Conservation (phyloP, 2,888 invertebrate genomes). For the Halictus ligatus region DNA sequence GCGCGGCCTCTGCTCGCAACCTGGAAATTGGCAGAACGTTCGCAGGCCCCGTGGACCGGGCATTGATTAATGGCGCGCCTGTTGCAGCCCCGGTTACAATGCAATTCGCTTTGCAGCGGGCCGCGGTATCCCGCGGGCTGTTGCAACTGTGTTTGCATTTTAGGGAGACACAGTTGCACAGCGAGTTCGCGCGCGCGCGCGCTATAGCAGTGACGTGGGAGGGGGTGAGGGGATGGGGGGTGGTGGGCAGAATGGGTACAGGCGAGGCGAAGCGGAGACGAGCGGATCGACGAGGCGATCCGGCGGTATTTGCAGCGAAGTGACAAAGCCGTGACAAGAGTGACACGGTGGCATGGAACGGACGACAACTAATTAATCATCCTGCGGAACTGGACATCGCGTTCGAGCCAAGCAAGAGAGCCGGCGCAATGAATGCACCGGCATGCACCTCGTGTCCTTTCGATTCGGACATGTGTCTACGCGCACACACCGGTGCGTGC, state of each 20-base stretch:
- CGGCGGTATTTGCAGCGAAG: constrained; percentile 79
- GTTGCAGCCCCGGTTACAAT: constrained; percentile 84
- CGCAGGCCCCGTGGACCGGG: constrained; percentile 78
- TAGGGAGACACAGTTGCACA: constrained; percentile 25
- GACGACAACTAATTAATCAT: constrained; percentile 84
- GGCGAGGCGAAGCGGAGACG: constrained; percentile 8
- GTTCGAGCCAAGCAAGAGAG: constrained; percentile 41
- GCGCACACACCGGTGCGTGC: constrained; percentile 19
- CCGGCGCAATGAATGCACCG: constrained; percentile 77
- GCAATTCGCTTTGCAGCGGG: constrained; percentile 81
- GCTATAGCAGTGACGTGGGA: neutral
- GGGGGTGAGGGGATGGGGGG: neutral
- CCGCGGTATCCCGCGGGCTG: constrained; percentile 38
- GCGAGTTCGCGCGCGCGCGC: neutral
- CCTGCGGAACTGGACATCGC: constrained; percentile 71
- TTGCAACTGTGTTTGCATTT: constrained; percentile 56
- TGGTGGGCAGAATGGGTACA: neutral
- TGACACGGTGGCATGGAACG: constrained; percentile 83
- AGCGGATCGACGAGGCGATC: constrained; percentile 53
- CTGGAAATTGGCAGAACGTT: constrained; percentile 81
- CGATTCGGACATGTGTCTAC: constrained; percentile 66
- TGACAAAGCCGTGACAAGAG: constrained; percentile 84
- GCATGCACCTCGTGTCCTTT: constrained; percentile 76
- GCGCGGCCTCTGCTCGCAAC: constrained; percentile 54
- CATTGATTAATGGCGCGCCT: constrained; percentile 85